Evolutionary conservation across 2,113 vertebrate genomes (phyloP).

Genomic region (Neogobius melanostomus): DNA sequence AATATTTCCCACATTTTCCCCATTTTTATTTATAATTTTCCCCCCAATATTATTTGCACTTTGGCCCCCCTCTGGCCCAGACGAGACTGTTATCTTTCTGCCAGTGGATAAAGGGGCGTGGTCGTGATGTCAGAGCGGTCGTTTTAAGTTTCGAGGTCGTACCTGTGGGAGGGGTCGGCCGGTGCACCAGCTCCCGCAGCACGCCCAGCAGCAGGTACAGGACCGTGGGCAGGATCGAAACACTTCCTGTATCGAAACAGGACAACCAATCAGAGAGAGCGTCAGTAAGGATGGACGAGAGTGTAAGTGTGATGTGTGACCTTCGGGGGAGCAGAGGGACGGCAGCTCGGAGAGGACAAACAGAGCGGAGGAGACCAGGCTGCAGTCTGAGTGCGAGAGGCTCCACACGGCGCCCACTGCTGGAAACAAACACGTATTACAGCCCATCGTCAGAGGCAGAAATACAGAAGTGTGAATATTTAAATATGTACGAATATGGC

Average conservation of each 20-base stretch:
- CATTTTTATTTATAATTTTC: too few species aligned
- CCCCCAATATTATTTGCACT: too few species aligned
- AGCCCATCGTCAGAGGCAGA: too few species aligned
- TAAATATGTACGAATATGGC: too few species aligned
- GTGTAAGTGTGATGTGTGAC: conserved; percentile 63
- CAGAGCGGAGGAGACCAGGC: conserved; percentile 82
- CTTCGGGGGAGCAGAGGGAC: conserved; percentile 92
- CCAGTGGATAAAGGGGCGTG: too few species aligned
- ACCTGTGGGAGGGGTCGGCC: conserved; percentile 36
- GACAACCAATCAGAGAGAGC: conserved; percentile 5
- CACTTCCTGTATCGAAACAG: conserved; percentile 80
- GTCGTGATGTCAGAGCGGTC: too few species aligned
- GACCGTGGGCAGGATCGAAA: conserved; percentile 90
- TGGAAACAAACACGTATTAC: conserved; percentile 14
- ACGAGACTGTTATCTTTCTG: too few species aligned
- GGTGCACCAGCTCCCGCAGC: conserved; percentile 82
- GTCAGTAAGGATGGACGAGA: not conserved
- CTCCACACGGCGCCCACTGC: conserved; percentile 56
- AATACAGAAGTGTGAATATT: too few species aligned
- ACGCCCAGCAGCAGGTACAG: conserved; percentile 89
- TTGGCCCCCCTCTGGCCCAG: too few species aligned
- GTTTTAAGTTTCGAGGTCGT: not conserved
- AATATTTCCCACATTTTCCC: too few species aligned
- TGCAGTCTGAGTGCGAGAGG: conserved; percentile 80
- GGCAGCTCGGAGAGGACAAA: conserved; percentile 89